A percentile compares a stretch with the other conserved stretches of the same genome.
These are phyloP conservation scores for Danio aesculapii DNA, from an alignment of 2,797 vertebrate genomes.

Conservation along the genomic window DNA sequence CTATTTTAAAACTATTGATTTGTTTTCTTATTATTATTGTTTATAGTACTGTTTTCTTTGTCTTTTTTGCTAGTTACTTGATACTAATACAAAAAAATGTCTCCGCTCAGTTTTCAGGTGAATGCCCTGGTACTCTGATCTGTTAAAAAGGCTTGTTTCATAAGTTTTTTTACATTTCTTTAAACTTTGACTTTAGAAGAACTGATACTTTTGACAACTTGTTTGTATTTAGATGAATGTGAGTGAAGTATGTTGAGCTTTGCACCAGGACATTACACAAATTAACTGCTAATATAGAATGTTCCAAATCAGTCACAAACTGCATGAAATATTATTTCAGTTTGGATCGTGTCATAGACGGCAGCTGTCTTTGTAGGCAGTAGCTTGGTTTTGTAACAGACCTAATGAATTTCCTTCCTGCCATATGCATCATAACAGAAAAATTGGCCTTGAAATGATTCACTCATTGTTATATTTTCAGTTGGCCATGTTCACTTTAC, in stretches of 20 bases:
- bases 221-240: neutral
- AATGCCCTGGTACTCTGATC: too few species aligned
- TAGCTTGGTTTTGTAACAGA: slow-evolving; percentile 20
- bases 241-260: neutral
- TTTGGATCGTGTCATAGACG: slow-evolving; percentile 13
- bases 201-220: too few species aligned
- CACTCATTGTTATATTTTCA: slow-evolving; percentile 11
- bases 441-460: neutral
- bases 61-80: too few species aligned
- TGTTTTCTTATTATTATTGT: too few species aligned
- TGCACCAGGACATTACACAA: neutral
- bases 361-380: slow-evolving; percentile 24
- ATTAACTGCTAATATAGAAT: neutral
- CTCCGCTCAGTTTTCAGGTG: too few species aligned
- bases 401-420: slow-evolving; percentile 20
- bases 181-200: too few species aligned
- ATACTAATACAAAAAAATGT: too few species aligned
- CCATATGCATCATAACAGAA: neutral
- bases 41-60: too few species aligned
- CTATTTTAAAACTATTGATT: too few species aligned
- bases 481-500: neutral
- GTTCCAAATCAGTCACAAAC: neutral
- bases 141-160: too few species aligned
- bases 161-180: too few species aligned
- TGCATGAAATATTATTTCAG: slow-evolving; percentile 15